Base-by-base conservation (phyloP, 2,113 vertebrate species). In the Hyla sarda region DNA sequence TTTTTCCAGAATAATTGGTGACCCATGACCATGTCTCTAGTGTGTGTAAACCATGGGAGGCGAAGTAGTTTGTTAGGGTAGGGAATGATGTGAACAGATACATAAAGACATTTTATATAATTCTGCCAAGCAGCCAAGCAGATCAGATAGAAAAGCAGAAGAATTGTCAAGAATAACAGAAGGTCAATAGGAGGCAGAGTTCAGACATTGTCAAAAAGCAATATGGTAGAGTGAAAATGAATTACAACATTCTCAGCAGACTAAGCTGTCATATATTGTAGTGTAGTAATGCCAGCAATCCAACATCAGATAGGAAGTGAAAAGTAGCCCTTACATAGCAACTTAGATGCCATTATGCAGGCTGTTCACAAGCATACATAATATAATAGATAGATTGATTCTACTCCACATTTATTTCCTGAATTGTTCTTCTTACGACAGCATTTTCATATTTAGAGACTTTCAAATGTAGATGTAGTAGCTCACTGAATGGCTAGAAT, bases 181-280 rank as follows among this genome's bases (percentile, higher is more conserved):
- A 34, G 32, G 65, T 69, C 65, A 69, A 19, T 69, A 69, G 65
- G 65, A 65, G 65, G 16, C 30, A 34, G 17, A 69, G 65, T 69
- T 69, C 65, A 69, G 65, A 69, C 65, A 69, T 34, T 69, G 65
- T 69, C 65, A 69, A 34, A 69, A 69, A 69, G 65, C 65, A 34
- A 34, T 34, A 34, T 69, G 16, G 65, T 69, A 69, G 32, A 69
- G 21, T 34, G 32, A 30, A 69, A 69, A 32, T 34, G 32, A 69
- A 69, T 34, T 69, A 34, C 65, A 69, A 34, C 65, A 69, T 69
- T 69, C 30, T 69, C 16, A 9, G 14, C 30, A 69, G 30, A n/a
- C 65, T 69, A 34, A 69, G 65, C 65, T 69, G 65, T 32, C 28
- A 34, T 21, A 30, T 65, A 34, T 37, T 37, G 17, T 19, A 21